Conservation (phyloP, 2,113 vertebrate species). For the Lynx canadensis region DNA sequence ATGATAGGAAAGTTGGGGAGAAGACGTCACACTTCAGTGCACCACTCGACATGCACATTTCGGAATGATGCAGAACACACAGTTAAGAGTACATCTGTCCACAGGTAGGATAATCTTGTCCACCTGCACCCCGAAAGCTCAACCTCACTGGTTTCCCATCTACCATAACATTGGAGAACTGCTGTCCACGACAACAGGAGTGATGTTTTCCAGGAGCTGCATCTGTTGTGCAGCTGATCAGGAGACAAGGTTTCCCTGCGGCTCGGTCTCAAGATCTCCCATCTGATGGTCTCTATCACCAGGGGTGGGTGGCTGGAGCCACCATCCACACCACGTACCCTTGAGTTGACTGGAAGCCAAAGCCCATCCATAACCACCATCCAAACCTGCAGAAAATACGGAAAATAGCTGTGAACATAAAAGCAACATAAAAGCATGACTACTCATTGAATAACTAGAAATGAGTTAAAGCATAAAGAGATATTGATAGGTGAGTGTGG, state of each 20-base stretch:
- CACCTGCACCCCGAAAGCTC: background rate
- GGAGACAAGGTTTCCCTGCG: fast-evolving
- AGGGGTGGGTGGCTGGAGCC: fast-evolving
- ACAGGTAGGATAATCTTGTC: no score
- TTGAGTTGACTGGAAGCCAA: background rate
- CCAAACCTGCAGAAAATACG: background rate
- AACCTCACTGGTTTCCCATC: background rate
- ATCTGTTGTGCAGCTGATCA: background rate
- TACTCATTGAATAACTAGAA: background rate
- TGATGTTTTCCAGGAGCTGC: background rate
- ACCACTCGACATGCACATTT: slow-evolving; percentile 94
- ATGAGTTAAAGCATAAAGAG: background rate
- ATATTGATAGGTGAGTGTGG: background rate
- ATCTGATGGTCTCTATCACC: fast-evolving
- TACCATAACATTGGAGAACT: background rate
- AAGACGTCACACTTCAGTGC: slow-evolving; percentile 92
- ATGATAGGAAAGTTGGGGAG: slow-evolving; percentile 92
- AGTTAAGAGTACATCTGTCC: background rate
- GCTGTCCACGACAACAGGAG: fast-evolving
- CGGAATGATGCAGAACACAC: slow-evolving; percentile 90
- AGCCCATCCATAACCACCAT: background rate
- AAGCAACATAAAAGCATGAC: background rate
- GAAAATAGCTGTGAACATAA: background rate
- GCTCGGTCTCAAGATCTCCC: background rate
- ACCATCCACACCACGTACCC: fast-evolving